Percentiles rank a stretch among this genome's conserved stretches.
Conservation (phyloP, 2,888 invertebrate genomes). For the Gibbula magus region DNA sequence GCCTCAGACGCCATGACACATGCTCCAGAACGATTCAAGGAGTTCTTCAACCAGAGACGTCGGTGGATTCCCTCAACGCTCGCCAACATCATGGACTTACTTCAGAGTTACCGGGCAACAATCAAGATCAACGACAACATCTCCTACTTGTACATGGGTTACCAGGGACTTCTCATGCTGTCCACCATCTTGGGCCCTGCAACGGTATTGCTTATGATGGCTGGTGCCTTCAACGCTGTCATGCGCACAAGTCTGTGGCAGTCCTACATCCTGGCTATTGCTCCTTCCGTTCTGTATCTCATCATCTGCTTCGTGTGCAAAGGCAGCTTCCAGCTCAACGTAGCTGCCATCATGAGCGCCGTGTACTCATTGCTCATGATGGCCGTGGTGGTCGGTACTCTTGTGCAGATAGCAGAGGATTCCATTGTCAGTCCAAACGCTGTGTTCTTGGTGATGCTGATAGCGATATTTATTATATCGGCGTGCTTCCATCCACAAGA, state of each 20-base stretch:
- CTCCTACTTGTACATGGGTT: conserved; percentile 78
- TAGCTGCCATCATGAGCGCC: conserved; percentile 67
- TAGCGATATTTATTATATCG: conserved; percentile 65
- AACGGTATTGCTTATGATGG: conserved; percentile 72
- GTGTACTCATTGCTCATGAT: conserved; percentile 72
- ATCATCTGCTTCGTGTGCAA: conserved; percentile 66
- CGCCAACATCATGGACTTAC: conserved; percentile 96
- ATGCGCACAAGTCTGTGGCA: conserved; percentile 60
- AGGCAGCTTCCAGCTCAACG: conserved; percentile 61
- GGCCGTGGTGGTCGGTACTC: conserved; percentile 70
- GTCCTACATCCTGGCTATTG: conserved; percentile 66
- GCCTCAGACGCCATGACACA: conserved; percentile 98
- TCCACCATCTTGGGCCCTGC: conserved; percentile 62
- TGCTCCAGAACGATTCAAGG: conserved; percentile 94
- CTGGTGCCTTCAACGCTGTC: conserved; percentile 70
- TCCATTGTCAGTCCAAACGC: conserved; percentile 70
- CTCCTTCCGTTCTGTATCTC: conserved; percentile 64
- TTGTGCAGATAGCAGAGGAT: conserved; percentile 63
- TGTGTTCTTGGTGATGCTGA: conserved; percentile 66
- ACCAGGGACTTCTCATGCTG: conserved; percentile 59
- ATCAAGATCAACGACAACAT: conserved; percentile 98
- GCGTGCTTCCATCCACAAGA: conserved; percentile 71
- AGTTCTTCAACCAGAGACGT: conserved; percentile 97
- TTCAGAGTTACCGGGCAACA: conserved; percentile 89
- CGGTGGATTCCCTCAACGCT: conserved; percentile 99